Base-by-base conservation (phyloP, 2,888 invertebrate genomes). In the Odontothrips loti region DNA sequence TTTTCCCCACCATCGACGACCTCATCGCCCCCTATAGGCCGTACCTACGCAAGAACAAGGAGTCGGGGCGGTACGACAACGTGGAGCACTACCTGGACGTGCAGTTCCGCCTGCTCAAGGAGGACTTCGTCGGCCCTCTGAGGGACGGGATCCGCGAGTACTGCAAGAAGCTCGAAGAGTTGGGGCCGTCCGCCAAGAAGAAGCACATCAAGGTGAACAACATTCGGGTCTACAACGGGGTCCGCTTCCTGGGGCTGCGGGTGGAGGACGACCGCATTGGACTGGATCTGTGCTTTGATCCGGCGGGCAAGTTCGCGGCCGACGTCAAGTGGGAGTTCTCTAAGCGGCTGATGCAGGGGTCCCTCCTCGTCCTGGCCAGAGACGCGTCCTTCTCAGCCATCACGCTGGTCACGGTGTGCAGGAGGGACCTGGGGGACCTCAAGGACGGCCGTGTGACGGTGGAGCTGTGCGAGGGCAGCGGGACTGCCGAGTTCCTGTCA, bases 41-140 rank as follows among this genome's bases (percentile, higher is more conserved):
- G 0, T 88, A 88, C 83, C 83, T 89, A 23, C 85, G 89, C 20
- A 85, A 85, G 34, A 88, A 87, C 83, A 85, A 87, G 29, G 84
- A 84, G 0, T 81, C 84, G 43, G 88, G 88, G 2, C 81, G 82
- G 3, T 89, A 88, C 84, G 83, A 85, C 6, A 84, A 86, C 83
- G 85, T 87, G 4, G 86, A 88, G 3, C 88, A 89, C 83, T 90
- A 90, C 84, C 85, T 90, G 27, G 89, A 90, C 84, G 86, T 88
- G 12, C 88, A 89, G 82, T 90, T 88, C 82, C 85, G 88, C n/a
- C 85, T 90, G 9, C 84, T 89, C 79, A 85, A 89, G 34, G 89
- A 90, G 84, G 89, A 90, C 84, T 88, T 88, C 83, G 84, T 89
- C 23, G 83, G 85, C 11, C 89, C 89, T 17, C 83, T 90, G 75